A percentile compares a stretch with the other conserved stretches of the same genome.
Evolutionary conservation across 2,113 vertebrate species (phyloP).

Genomic region (Formicarius rufipectus): DNA sequence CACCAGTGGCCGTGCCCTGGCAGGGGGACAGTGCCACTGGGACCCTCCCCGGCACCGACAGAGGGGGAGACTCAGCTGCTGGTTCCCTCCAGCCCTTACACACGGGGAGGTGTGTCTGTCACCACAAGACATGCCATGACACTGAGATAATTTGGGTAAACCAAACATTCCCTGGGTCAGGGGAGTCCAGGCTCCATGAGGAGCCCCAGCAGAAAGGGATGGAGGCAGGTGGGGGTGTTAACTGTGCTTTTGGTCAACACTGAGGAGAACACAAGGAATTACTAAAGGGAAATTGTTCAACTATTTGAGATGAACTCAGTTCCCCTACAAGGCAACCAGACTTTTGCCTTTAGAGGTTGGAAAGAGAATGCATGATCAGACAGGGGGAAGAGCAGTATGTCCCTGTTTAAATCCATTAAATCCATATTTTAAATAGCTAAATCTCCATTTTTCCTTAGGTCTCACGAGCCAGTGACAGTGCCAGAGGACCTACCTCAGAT

Average conservation of each 20-base stretch:
- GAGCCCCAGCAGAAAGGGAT: background rate
- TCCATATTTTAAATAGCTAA: background rate
- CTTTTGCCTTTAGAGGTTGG: background rate
- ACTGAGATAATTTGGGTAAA: background rate
- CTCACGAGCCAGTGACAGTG: background rate
- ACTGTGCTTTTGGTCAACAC: background rate
- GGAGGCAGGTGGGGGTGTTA: background rate
- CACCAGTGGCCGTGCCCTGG: background rate
- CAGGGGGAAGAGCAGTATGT: background rate
- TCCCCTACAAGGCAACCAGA: background rate
- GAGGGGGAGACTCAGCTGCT: background rate
- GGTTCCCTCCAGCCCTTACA: rapidly evolving
- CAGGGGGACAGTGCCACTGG: background rate
- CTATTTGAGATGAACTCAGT: background rate
- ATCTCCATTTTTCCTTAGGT: background rate
- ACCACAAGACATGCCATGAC: background rate
- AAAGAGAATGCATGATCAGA: background rate
- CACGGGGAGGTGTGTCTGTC: background rate
- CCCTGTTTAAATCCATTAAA: background rate
- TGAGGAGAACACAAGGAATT: background rate
- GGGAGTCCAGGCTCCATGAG: background rate
- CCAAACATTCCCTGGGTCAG: background rate
- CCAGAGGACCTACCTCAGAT: background rate
- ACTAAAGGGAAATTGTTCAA: background rate
- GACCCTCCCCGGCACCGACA: rapidly evolving